Evolutionary conservation across 2,797 vertebrate genomes (phyloP).

Genomic region (Spinibarbus caldwelli): DNA sequence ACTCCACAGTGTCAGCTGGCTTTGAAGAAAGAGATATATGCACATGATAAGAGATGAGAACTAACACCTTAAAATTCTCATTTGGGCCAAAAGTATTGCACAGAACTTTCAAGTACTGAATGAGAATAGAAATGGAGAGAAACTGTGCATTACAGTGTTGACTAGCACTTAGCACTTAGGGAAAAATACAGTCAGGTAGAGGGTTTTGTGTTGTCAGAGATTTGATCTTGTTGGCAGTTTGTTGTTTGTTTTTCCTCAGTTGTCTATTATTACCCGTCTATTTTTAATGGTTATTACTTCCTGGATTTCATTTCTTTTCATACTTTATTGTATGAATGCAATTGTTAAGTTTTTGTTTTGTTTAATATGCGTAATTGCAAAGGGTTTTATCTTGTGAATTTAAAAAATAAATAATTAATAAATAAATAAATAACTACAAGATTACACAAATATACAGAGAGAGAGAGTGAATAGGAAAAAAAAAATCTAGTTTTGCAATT

Average conservation of each 20-base stretch:
- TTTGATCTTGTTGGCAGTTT: neutral
- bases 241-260: neutral
- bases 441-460: neutral
- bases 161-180: neutral
- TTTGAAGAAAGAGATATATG: constrained; percentile 30
- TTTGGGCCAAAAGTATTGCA: neutral
- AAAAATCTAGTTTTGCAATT: neutral
- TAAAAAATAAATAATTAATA: too few relatives aligned
- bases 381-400: neutral
- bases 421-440: too few relatives aligned
- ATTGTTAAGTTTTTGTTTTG: neutral
- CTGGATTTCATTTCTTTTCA: neutral
- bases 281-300: neutral
- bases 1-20: neutral
- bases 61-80: neutral
- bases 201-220: too few relatives aligned
- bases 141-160: neutral
- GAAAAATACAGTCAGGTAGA: too few relatives aligned
- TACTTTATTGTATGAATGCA: neutral
- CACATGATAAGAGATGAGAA: neutral
- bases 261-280: neutral
- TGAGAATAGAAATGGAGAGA: neutral
- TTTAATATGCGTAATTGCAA: neutral
- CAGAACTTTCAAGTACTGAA: neutral
- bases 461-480: neutral